Conservation (phyloP, 2,888 invertebrate species). For the Acanthoscelides obtectus region DNA sequence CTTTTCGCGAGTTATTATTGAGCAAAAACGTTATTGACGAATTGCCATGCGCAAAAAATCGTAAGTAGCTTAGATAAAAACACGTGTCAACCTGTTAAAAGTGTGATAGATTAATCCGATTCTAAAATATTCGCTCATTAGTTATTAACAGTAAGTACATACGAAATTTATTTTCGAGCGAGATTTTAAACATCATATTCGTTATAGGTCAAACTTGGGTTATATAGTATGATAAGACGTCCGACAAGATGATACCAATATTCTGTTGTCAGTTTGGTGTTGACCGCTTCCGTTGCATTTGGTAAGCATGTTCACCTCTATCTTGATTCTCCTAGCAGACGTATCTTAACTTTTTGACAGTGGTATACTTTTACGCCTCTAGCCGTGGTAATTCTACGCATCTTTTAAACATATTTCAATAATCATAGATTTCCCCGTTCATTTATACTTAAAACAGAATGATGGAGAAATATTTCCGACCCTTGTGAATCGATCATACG, state of each 20-base stretch:
- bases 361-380: too few relatives aligned
- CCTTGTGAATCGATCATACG: too few relatives aligned
- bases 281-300: neutral
- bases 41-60: neutral
- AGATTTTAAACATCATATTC: neutral
- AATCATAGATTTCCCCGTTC: too few relatives aligned
- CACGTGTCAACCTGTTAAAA: neutral
- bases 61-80: neutral
- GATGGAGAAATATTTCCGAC: too few relatives aligned
- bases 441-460: too few relatives aligned
- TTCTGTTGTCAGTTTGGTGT: neutral
- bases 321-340: too few relatives aligned
- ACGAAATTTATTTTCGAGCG: neutral
- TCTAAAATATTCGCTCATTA: neutral
- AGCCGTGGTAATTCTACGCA: too few relatives aligned
- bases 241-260: neutral
- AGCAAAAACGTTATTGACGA: neutral
- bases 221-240: neutral
- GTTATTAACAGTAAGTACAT: neutral
- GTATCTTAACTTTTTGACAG: too few relatives aligned
- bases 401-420: too few relatives aligned
- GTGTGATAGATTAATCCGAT: neutral
- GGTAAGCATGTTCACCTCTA: neutral
- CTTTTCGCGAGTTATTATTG: neutral
- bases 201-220: neutral